phyloP scores from a whole-genome alignment of 2,888 invertebrate genomes.

The Nematopogon swammerdamellus region DNA sequence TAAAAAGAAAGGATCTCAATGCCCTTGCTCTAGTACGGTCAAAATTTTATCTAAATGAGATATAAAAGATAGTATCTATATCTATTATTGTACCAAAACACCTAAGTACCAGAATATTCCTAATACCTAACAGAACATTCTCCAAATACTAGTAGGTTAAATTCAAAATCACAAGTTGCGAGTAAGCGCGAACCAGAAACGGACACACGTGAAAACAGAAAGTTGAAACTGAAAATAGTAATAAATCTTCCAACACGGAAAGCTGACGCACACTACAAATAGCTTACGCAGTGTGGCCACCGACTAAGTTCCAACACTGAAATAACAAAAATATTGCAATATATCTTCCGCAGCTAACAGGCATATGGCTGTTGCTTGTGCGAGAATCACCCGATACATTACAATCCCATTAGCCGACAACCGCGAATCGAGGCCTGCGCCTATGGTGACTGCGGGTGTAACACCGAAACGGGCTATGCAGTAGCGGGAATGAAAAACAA shows the following conservation, averaged over 20 bases:
- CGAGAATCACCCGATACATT: not conserved
- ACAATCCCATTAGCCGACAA: not conserved
- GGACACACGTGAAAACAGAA: slow-evolving; percentile 40
- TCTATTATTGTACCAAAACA: no score
- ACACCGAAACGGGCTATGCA: not conserved
- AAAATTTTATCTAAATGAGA: no score
- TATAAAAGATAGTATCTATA: no score
- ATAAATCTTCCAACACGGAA: slow-evolving; percentile 38
- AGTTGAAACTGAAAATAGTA: slow-evolving; percentile 39
- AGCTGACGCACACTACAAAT: slow-evolving; percentile 41
- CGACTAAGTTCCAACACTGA: slow-evolving; percentile 29
- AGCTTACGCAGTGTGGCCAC: slow-evolving; percentile 17
- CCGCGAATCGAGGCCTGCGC: not conserved
- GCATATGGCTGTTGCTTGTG: not conserved
- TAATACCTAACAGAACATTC: no score
- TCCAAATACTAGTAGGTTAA: slow-evolving; percentile 8
- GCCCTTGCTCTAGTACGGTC: no score
- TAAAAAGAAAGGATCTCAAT: no score
- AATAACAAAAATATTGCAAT: slow-evolving; percentile 44
- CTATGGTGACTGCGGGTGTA: not conserved
- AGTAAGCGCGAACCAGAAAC: slow-evolving; percentile 19
- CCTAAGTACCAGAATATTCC: no score
- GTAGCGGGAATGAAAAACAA: not conserved
- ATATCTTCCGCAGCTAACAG: slow-evolving; percentile 27
- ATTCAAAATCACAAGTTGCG: slow-evolving; percentile 4